Evolutionary conservation across 2,113 vertebrate species (phyloP).

Genomic region (Archilochus colubris): DNA sequence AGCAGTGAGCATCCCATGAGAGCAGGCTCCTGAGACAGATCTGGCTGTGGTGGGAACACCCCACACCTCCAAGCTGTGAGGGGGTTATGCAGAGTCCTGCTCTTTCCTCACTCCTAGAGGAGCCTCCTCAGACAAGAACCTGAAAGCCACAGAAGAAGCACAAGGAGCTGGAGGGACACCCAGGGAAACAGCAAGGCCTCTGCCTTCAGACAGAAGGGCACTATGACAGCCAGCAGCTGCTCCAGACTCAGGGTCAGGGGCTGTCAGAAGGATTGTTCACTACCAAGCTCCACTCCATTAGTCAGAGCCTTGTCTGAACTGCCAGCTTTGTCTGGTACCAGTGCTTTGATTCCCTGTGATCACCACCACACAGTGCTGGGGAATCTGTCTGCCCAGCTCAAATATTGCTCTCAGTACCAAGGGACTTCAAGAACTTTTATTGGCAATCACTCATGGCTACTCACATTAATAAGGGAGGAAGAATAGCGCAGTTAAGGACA

Average conservation of each 20-base stretch:
- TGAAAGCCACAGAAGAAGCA: neutral
- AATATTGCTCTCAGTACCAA: neutral
- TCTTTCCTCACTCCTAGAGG: neutral
- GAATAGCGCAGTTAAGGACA: slow-evolving; percentile 95
- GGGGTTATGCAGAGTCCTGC: neutral
- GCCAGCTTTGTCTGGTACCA: neutral
- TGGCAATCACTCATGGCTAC: slow-evolving; percentile 63
- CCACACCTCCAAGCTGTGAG: neutral
- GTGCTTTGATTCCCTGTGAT: neutral
- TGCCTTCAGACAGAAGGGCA: neutral
- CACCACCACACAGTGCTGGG: neutral
- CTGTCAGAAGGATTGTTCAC: neutral
- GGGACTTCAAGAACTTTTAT: neutral
- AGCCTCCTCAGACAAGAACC: neutral
- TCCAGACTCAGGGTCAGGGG: neutral
- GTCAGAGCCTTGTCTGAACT: neutral
- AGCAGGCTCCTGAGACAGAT: neutral
- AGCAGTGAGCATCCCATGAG: neutral
- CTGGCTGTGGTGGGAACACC: neutral
- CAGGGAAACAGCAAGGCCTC: neutral
- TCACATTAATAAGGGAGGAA: slow-evolving; percentile 93
- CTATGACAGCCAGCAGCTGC: neutral
- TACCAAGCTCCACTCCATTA: neutral
- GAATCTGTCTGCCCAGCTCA: neutral
- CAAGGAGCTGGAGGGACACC: neutral